A percentile compares a stretch with the other conserved stretches of the same genome.
phyloP scores from a whole-genome alignment of 2,888 invertebrate genomes.

The Drosophila nigricruria region DNA sequence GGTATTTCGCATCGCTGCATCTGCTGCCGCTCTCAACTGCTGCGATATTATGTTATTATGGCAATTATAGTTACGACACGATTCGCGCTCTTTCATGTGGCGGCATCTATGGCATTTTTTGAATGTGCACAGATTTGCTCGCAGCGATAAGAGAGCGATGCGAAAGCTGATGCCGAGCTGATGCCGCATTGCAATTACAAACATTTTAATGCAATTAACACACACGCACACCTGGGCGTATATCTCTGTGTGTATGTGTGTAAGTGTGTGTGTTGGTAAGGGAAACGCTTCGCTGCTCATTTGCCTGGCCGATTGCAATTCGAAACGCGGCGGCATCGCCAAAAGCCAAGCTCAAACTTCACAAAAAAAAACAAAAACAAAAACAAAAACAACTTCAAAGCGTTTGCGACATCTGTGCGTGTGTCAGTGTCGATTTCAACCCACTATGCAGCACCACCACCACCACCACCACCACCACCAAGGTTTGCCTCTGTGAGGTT shows the following conservation, averaged over 20 bases:
- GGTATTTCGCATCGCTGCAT: conserved; percentile 33
- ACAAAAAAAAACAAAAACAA: conserved; percentile 28
- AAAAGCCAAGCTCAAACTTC: conserved; percentile 61
- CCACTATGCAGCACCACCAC: conserved; percentile 48
- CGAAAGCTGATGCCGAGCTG: conserved; percentile 19
- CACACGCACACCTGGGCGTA: conserved; percentile 57
- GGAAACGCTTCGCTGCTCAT: conserved; percentile 62
- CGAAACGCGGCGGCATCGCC: conserved; percentile 67
- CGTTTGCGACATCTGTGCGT: conserved; percentile 56
- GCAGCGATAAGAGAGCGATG: conserved; percentile 45
- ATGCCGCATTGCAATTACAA: conserved; percentile 77
- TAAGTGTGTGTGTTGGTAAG: conserved; percentile 5
- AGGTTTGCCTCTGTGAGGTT: conserved; percentile 56
- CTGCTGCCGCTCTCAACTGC: conserved; percentile 25
- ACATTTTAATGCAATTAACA: conserved; percentile 85
- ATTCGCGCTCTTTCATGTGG: conserved; percentile 51
- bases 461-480: conserved; percentile 8
- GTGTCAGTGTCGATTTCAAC: conserved; percentile 67
- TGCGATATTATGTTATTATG: conserved; percentile 78
- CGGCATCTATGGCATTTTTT: conserved; percentile 76
- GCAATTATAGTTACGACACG: conserved; percentile 80
- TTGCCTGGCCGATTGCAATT: conserved; percentile 75
- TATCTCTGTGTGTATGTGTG: background rate
- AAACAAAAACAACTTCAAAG: conserved; percentile 43
- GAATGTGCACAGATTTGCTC: conserved; percentile 58